phyloP scores from a whole-genome alignment of 2,888 invertebrate genomes.

The Criorhina ranunculi region DNA sequence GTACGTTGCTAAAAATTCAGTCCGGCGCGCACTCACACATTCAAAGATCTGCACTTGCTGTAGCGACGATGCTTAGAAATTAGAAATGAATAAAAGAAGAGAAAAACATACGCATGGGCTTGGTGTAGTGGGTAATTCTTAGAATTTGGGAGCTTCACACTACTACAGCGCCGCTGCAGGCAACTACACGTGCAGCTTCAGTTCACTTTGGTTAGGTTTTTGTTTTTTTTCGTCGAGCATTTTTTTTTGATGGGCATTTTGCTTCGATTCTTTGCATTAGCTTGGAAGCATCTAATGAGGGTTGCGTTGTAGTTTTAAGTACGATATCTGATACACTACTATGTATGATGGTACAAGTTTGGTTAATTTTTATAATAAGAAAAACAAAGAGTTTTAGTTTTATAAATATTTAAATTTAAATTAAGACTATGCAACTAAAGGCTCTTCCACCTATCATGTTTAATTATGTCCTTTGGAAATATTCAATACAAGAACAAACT shows the following conservation, averaged over 20 bases:
- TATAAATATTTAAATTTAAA: too few species aligned
- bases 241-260: slow-evolving; percentile 46
- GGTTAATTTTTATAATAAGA: background rate
- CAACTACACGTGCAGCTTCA: slow-evolving; percentile 64
- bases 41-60: slow-evolving; percentile 65
- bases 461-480: too few species aligned
- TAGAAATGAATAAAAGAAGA: slow-evolving; percentile 45
- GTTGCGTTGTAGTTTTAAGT: slow-evolving; percentile 24
- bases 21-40: slow-evolving; percentile 27
- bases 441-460: too few species aligned
- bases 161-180: slow-evolving; percentile 59
- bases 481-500: too few species aligned
- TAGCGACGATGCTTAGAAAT: slow-evolving; percentile 62
- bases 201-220: slow-evolving; percentile 45
- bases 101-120: slow-evolving; percentile 13
- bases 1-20: slow-evolving; percentile 50
- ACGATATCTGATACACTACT: slow-evolving; percentile 4
- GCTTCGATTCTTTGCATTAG: slow-evolving; percentile 51
- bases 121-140: slow-evolving; percentile 44
- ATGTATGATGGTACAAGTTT: background rate
- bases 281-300: slow-evolving; percentile 34
- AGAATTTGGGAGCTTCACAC: slow-evolving; percentile 68
- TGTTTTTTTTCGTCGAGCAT: slow-evolving; percentile 10
- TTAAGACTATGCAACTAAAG: too few species aligned
- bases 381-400: background rate